phyloP scores from a whole-genome alignment of 2,797 vertebrate species.

The Mormyrops attenuatus region DNA sequence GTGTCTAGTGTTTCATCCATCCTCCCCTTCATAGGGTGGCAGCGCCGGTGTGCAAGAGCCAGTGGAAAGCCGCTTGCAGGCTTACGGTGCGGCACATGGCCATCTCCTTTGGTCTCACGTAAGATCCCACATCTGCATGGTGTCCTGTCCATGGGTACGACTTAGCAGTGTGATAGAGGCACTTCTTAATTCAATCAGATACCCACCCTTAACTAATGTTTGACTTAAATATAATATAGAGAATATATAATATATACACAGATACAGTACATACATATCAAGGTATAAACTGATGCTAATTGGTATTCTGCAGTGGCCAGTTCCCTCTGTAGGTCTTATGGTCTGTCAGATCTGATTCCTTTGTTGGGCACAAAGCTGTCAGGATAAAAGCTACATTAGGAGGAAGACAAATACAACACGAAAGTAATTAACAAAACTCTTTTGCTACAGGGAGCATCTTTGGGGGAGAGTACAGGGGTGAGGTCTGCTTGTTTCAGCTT shows the following conservation, averaged over 20 bases:
- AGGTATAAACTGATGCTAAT: not conserved
- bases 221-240: not conserved
- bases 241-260: not conserved
- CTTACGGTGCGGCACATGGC: not conserved
- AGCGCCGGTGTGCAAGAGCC: not conserved
- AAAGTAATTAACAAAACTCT: not conserved
- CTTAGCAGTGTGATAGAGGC: not conserved
- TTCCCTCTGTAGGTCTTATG: not conserved
- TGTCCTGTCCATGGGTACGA: not conserved
- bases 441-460: not conserved
- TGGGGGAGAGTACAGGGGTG: not conserved
- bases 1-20: not conserved
- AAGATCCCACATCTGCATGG: not conserved
- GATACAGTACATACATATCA: not conserved
- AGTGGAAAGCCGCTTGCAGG: not conserved
- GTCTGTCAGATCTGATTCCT: not conserved
- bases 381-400: not conserved
- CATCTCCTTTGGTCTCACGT: not conserved
- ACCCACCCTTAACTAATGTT: not conserved
- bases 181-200: slow-evolving; percentile 1
- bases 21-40: not conserved
- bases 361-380: not conserved
- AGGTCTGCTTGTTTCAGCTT: not conserved
- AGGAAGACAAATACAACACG: not conserved
- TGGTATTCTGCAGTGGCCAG: not conserved